phyloP scores from a whole-genome alignment of 2,113 vertebrate species.

The Xiphophorus maculatus region DNA sequence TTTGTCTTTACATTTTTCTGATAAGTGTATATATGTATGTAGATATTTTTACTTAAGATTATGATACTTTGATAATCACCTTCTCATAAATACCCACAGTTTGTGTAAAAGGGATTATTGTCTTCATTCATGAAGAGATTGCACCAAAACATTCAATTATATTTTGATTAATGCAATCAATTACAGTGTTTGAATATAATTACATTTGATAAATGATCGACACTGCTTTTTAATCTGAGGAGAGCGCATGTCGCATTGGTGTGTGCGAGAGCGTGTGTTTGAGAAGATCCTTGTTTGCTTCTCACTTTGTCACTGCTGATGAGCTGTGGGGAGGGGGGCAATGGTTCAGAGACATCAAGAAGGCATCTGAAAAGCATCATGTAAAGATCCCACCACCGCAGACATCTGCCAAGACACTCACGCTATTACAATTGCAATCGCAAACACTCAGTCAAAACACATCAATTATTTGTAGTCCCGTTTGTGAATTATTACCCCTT shows the following conservation, averaged over 20 bases:
- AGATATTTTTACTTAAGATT: background rate
- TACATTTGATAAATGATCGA: slow-evolving; percentile 41
- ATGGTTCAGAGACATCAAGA: slow-evolving; percentile 61
- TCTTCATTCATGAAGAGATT: background rate
- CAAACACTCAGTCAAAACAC: slow-evolving; percentile 73
- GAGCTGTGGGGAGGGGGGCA: slow-evolving; percentile 42
- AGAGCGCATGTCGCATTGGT: slow-evolving; percentile 1
- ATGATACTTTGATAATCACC: background rate
- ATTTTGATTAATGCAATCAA: slow-evolving; percentile 27
- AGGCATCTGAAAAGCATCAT: slow-evolving; percentile 55
- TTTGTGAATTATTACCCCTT: slow-evolving; percentile 65
- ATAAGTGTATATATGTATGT: background rate
- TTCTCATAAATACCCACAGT: background rate
- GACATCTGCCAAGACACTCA: slow-evolving; percentile 55
- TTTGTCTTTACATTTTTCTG: background rate
- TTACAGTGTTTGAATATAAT: slow-evolving; percentile 28
- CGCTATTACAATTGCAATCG: slow-evolving; percentile 55
- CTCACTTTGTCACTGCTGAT: slow-evolving; percentile 65
- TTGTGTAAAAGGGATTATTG: background rate
- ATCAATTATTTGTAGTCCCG: slow-evolving; percentile 65
- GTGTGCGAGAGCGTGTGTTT: slow-evolving; percentile 4
- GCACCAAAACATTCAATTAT: slow-evolving; percentile 15
- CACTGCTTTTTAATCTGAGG: slow-evolving; percentile 33
- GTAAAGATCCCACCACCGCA: slow-evolving; percentile 47
- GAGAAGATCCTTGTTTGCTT: slow-evolving; percentile 50